A percentile compares a stretch with the other conserved stretches of the same genome.
These are phyloP conservation scores for Vireo altiloquus DNA, from an alignment of 2,113 vertebrate genomes.

Conservation along the genomic window DNA sequence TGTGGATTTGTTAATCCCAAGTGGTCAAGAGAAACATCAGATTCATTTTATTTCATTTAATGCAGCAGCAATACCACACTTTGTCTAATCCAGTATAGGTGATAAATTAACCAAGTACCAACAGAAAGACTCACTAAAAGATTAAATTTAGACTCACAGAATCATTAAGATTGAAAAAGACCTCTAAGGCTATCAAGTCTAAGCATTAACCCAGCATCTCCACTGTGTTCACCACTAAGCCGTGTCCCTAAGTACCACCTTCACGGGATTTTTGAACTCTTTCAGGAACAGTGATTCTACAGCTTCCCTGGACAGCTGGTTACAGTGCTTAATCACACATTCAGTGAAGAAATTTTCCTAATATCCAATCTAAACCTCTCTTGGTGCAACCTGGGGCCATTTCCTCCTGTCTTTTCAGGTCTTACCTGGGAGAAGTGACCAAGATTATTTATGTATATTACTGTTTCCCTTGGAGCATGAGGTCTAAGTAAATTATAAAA, in stretches of 20 bases:
- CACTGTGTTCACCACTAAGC: not conserved
- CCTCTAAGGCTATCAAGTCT: not conserved
- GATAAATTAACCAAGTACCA: not conserved
- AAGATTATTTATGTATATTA: not conserved
- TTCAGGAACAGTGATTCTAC: not conserved
- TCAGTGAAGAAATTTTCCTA: not conserved
- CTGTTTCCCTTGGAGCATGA: not conserved
- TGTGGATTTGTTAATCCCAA: not conserved
- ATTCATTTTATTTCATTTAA: not conserved
- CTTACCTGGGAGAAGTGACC: not conserved
- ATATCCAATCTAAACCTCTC: not conserved
- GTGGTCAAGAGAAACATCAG: not conserved
- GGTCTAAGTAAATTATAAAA: not conserved
- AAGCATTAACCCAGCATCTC: not conserved
- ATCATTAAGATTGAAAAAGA: not conserved
- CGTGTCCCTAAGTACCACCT: not conserved
- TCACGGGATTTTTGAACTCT: not conserved
- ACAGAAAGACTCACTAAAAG: not conserved
- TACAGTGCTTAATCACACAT: not conserved
- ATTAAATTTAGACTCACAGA: not conserved
- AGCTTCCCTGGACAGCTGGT: not conserved
- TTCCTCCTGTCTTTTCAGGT: not conserved
- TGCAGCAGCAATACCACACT: not conserved
- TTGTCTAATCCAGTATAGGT: not conserved
- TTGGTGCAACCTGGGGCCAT: not conserved